Percentiles rank a stretch among this genome's conserved stretches.
These are phyloP conservation scores for Aphidius gifuensis DNA, from an alignment of 1,140 invertebrate genomes.

Conservation along the genomic window DNA sequence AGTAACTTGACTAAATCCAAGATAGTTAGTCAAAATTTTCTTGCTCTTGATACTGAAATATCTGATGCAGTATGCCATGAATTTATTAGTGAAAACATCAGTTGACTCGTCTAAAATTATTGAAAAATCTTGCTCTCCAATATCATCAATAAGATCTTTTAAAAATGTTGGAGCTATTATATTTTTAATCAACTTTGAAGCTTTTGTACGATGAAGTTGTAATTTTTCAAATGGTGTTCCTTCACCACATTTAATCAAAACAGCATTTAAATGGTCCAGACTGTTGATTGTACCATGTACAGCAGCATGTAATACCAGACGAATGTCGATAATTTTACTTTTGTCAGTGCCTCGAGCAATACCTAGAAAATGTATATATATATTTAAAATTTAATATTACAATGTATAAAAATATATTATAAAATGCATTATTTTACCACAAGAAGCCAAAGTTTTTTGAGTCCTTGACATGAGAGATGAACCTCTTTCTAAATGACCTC, in stretches of 20 bases:
- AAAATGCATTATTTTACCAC: too few species aligned
- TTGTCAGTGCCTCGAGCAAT: not conserved
- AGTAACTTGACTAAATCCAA: constrained; percentile 29
- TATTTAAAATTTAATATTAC: too few species aligned
- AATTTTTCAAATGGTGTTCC: constrained; percentile 27
- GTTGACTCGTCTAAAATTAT: constrained; percentile 49
- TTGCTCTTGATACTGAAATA: constrained; percentile 38
- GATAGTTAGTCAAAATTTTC: constrained; percentile 35
- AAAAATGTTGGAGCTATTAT: constrained; percentile 38
- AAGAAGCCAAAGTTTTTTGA: too few species aligned
- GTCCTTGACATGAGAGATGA: too few species aligned
- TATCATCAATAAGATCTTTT: constrained; percentile 36
- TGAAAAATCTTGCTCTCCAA: constrained; percentile 41
- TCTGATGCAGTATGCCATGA: constrained; percentile 41
- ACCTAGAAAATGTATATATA: not conserved
- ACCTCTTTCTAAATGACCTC: too few species aligned
- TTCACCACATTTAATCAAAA: constrained; percentile 10
- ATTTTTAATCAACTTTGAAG: constrained; percentile 40
- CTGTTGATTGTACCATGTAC: not conserved
- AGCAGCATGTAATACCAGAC: constrained; percentile 2
- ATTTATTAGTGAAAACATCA: constrained; percentile 40
- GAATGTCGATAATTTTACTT: constrained; percentile 4
- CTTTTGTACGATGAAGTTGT: constrained; percentile 42
- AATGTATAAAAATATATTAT: too few species aligned
- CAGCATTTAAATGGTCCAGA: constrained; percentile 7